Conservation (phyloP, 2,888 invertebrate species). For the Oscheius sp. region DNA sequence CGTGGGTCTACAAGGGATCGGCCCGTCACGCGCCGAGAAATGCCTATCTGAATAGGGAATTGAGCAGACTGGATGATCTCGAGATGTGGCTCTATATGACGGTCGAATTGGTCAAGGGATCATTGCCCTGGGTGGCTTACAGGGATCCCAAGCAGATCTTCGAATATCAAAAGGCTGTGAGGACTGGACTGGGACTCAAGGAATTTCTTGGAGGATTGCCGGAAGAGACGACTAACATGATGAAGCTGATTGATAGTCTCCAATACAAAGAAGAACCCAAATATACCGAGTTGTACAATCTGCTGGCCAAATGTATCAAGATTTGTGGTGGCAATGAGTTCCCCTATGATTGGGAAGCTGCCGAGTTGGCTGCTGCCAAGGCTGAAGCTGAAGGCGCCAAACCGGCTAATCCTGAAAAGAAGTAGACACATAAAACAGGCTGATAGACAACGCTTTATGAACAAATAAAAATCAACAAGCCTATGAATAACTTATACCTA, state of each 20-base stretch:
- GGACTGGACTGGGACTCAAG: constrained; percentile 48
- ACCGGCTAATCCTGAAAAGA: background rate
- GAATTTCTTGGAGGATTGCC: constrained; percentile 56
- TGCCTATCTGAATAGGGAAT: constrained; percentile 43
- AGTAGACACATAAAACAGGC: background rate
- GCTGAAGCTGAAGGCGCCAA: background rate
- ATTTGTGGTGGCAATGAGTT: constrained; percentile 47
- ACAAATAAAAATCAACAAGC: constrained; percentile 16
- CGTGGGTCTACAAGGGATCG: constrained; percentile 54
- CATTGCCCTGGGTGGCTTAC: constrained; percentile 55
- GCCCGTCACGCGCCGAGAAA: constrained; percentile 49
- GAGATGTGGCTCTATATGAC: constrained; percentile 60
- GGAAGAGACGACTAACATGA: constrained; percentile 48
- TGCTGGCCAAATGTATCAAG: constrained; percentile 47
- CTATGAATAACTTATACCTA: background rate
- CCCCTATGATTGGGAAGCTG: constrained; percentile 58
- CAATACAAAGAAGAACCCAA: constrained; percentile 54
- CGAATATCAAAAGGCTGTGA: constrained; percentile 49
- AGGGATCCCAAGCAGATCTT: constrained; percentile 50
- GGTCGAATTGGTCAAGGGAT: constrained; percentile 54
- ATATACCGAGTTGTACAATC: constrained; percentile 50
- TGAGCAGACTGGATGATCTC: constrained; percentile 54
- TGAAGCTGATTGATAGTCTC: constrained; percentile 54
- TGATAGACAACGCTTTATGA: background rate
- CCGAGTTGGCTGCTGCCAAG: constrained; percentile 45